phyloP scores from a whole-genome alignment of 2,888 invertebrate genomes.

The Phortica okadai region DNA sequence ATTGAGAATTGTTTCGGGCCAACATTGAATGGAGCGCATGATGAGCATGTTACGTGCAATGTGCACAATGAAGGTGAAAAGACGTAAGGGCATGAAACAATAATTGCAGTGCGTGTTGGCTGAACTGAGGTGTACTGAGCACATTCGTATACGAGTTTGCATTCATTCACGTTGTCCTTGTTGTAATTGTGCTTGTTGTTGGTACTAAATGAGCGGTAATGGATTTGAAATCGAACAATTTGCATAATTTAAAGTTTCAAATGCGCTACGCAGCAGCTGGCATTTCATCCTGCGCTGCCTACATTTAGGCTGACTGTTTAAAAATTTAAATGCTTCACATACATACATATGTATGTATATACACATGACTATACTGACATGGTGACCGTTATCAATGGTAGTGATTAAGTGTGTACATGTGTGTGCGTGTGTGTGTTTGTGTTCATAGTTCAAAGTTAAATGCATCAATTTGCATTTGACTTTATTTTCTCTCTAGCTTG shows the following conservation, averaged over 20 bases:
- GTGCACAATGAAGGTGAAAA: neutral
- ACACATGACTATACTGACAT: slow-evolving; percentile 8
- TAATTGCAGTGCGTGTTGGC: neutral
- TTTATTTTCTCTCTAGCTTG: slow-evolving; percentile 36
- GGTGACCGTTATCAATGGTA: neutral
- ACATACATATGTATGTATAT: slow-evolving; percentile 17
- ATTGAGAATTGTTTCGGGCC: slow-evolving; percentile 26
- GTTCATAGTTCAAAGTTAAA: slow-evolving; percentile 42
- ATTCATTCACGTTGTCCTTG: neutral
- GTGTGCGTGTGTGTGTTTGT: slow-evolving; percentile 11
- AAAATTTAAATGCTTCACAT: slow-evolving; percentile 47
- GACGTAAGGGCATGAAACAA: slow-evolving; percentile 9
- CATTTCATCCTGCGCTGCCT: neutral
- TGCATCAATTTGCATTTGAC: slow-evolving; percentile 60
- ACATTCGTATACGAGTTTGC: neutral
- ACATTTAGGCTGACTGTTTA: slow-evolving; percentile 44
- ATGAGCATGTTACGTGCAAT: neutral
- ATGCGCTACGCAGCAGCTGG: slow-evolving; percentile 47
- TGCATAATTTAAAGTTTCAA: slow-evolving; percentile 65
- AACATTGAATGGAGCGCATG: neutral
- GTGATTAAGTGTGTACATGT: slow-evolving; percentile 1
- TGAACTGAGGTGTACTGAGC: neutral
- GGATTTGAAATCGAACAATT: slow-evolving; percentile 72
- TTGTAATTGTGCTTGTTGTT: slow-evolving; percentile 32
- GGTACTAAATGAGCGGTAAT: slow-evolving; percentile 71